phyloP scores from a whole-genome alignment of 2,113 vertebrate genomes.

The Thamnaconus septentrionalis region DNA sequence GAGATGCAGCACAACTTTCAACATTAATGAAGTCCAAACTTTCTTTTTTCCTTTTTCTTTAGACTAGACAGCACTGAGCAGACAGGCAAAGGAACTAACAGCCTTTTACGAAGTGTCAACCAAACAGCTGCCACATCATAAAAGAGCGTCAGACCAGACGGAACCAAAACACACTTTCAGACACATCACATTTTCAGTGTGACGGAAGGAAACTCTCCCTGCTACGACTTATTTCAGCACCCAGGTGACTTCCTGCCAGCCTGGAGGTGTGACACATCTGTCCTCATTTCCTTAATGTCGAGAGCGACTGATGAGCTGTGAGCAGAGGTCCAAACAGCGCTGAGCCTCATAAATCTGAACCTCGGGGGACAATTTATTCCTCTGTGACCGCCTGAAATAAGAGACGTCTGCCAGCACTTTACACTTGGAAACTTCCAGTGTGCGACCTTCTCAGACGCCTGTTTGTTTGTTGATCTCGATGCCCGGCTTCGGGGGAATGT shows the following conservation, averaged over 20 bases:
- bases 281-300: constrained; percentile 13
- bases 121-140: neutral
- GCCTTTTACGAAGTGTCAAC: constrained; percentile 45
- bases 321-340: constrained; percentile 30
- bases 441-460: constrained; percentile 12
- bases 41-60: neutral
- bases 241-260: too few species aligned
- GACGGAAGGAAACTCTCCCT: too few species aligned
- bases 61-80: neutral
- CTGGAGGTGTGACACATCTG: neutral
- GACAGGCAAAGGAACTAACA: constrained; percentile 1
- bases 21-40: neutral
- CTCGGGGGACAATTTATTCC: constrained; percentile 23
- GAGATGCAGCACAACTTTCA: neutral
- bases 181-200: too few species aligned
- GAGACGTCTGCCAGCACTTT: constrained; percentile 22
- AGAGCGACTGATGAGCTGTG: too few species aligned
- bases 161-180: too few species aligned
- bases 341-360: constrained; percentile 16
- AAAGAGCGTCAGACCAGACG: too few species aligned
- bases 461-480: constrained; percentile 52
- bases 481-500: constrained; percentile 40
- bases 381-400: constrained; percentile 42
- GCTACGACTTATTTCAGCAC: too few species aligned
- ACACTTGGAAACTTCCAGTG: constrained; percentile 2